These are phyloP conservation scores for Hydriomena furcata DNA, from an alignment of 2,888 invertebrate genomes.

Conservation along the genomic window DNA sequence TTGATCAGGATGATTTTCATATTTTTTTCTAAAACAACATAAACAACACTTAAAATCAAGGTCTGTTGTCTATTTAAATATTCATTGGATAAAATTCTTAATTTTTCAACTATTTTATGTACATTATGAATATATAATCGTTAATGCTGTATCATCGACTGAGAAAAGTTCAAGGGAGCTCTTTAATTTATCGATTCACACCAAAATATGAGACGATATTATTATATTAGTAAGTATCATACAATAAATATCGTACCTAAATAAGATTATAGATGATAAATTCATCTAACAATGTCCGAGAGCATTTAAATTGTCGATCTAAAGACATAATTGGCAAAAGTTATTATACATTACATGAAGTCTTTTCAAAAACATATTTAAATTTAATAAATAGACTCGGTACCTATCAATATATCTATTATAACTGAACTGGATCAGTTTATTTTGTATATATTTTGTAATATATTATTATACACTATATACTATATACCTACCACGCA, in stretches of 20 bases:
- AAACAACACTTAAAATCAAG: slow-evolving; percentile 49
- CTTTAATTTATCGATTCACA: slow-evolving; percentile 30
- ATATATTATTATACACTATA: too few species aligned
- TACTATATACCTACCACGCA: too few species aligned
- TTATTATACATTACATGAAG: too few species aligned
- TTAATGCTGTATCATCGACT: slow-evolving; percentile 38
- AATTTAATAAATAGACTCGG: too few species aligned
- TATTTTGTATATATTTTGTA: too few species aligned
- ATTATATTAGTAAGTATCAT: neutral
- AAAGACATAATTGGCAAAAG: too few species aligned
- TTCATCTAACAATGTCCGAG: too few species aligned
- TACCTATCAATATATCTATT: too few species aligned
- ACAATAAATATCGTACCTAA: neutral
- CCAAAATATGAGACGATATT: slow-evolving; percentile 2
- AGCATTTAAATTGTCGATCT: too few species aligned
- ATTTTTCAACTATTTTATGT: slow-evolving; percentile 38
- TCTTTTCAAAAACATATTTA: too few species aligned
- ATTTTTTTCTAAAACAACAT: slow-evolving; percentile 37
- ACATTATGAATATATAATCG: slow-evolving; percentile 43
- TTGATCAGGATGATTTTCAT: slow-evolving; percentile 28
- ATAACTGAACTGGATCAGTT: too few species aligned
- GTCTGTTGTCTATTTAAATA: slow-evolving; percentile 45
- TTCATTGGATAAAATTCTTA: slow-evolving; percentile 42
- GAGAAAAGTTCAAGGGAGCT: slow-evolving; percentile 52
- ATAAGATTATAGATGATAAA: too few species aligned